phyloP scores from a whole-genome alignment of 2,113 vertebrate genomes.

The Salminus brasiliensis region DNA sequence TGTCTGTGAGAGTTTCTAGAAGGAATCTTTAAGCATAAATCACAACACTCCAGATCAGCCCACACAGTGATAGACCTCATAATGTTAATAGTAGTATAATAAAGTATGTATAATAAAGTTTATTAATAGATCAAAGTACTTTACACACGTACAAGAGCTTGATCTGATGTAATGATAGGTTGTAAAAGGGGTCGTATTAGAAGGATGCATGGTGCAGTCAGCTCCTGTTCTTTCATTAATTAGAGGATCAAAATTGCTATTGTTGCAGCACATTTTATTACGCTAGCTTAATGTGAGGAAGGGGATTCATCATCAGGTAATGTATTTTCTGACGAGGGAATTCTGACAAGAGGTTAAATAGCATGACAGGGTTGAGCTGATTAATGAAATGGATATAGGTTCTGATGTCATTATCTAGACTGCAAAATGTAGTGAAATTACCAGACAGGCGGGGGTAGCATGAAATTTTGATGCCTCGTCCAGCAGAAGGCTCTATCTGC shows the following conservation, averaged over 20 bases:
- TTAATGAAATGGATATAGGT: constrained; percentile 22
- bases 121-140: too few species aligned
- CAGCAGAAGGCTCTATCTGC: constrained; percentile 35
- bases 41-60: too few species aligned
- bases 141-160: too few species aligned
- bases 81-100: background rate
- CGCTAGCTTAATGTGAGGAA: background rate
- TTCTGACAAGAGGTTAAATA: constrained; percentile 39
- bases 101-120: too few species aligned
- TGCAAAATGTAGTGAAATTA: constrained; percentile 56
- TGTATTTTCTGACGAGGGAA: constrained; percentile 28
- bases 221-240: background rate
- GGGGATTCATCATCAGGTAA: constrained; percentile 30
- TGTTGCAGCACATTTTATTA: background rate
- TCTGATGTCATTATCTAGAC: constrained; percentile 23
- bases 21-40: too few species aligned
- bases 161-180: background rate
- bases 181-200: background rate
- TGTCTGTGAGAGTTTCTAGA: too few species aligned
- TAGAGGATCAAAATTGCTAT: background rate
- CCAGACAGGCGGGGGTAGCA: constrained; percentile 59
- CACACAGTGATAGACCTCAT: background rate
- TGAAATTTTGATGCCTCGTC: constrained; percentile 67
- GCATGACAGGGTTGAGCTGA: constrained; percentile 17
- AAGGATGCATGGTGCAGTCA: background rate